Base-by-base conservation (phyloP, 2,113 vertebrate genomes). In the Dicerorhinus sumatrensis region DNA sequence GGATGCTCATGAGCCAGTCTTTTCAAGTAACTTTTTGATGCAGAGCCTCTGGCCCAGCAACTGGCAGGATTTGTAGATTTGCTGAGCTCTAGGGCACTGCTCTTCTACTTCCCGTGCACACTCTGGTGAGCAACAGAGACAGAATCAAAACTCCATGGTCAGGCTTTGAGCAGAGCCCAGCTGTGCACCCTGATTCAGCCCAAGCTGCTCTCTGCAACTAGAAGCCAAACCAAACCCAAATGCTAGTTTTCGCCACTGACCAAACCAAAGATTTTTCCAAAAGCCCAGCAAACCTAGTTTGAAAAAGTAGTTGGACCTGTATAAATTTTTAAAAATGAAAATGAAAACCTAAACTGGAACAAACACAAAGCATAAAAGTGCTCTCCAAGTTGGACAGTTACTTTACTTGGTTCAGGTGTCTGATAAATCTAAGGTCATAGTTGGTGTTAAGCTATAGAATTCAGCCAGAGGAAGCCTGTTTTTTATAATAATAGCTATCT, bases 221-320 rank as follows among this genome's bases (percentile, higher is more conserved):
- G 72, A 94, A 91, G 69, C 82, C 97, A 86, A 96, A 93, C 75
- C 89, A 51, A 97, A 87, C 29, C 91, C 89, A 23, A 94, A 93
- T 54, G 83, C 73, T 83, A 70, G 16, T 93, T 95, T 96, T 94
- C 95, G 81, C 73, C 33, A 12, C 92, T 91, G 65, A 94, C 72
- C 54, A 89, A 96, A 94, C 54, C 93, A 89, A 91, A 85, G 88
- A 62, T 77, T 96, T 96, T 97, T 95, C 92, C 89, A 82, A 89
- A 89, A 96, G 69, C 51, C 89, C 69, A 90, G 83, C 69, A 95
- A 96, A 93, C 42, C 46, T 67, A 31, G 18, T 60, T 91, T 89
- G 72, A 75, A 70, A 56, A 89, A 48, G 13, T 60, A 75, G 92
- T 23, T 82, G 70, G 82, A 88, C 85, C 16, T 65, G 65, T 63